Evolutionary conservation across 2,797 vertebrate species (phyloP).

Genomic region (Eleutherodactylus coqui): DNA sequence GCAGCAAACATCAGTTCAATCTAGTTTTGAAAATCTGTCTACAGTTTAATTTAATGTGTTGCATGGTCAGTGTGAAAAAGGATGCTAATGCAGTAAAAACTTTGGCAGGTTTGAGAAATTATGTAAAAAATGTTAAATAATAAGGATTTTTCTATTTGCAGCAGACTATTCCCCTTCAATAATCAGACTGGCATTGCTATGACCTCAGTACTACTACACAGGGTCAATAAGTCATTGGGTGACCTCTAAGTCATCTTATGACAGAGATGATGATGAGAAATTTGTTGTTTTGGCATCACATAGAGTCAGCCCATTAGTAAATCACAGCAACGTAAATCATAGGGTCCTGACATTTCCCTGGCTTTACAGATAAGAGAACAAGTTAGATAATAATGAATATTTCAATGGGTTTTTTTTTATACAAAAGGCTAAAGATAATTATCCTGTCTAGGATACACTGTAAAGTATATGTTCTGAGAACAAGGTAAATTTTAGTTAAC

Average conservation of each 20-base stretch:
- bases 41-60: background rate
- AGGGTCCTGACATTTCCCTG: constrained; percentile 28
- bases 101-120: background rate
- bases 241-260: constrained; percentile 31
- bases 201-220: constrained; percentile 36
- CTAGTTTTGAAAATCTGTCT: too few relatives aligned
- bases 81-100: background rate
- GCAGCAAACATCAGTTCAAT: too few relatives aligned
- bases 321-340: constrained; percentile 38
- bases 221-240: constrained; percentile 45
- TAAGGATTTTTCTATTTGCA: background rate
- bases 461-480: background rate
- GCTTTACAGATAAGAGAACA: background rate
- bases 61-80: background rate
- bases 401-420: background rate
- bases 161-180: constrained; percentile 8
- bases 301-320: constrained; percentile 41
- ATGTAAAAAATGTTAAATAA: background rate
- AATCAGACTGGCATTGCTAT: constrained; percentile 26
- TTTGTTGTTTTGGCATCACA: constrained; percentile 44
- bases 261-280: constrained; percentile 48
- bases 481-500: background rate
- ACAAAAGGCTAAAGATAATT: background rate
- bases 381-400: constrained; percentile 1
- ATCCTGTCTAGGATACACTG: background rate